Conservation (phyloP, 2,797 vertebrate genomes). For the Morelia viridis region DNA sequence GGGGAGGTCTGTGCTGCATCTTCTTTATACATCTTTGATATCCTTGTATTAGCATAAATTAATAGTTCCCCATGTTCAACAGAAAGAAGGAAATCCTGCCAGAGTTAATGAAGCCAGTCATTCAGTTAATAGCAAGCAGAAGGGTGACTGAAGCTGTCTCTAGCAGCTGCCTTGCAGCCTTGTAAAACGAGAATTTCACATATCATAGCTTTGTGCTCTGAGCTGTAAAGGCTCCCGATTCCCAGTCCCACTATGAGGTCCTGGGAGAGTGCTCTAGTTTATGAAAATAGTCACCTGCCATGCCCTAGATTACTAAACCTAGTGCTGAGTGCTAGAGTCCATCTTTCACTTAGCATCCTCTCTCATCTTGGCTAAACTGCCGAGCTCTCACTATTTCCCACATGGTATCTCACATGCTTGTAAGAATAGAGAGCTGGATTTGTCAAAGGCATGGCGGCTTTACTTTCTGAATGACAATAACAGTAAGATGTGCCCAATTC, state of each 20-base stretch:
- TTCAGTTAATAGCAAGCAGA: slow-evolving; percentile 46
- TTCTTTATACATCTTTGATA: rapidly evolving
- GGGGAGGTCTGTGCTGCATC: background rate
- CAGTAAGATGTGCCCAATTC: slow-evolving; percentile 39
- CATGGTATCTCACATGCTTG: slow-evolving; percentile 1
- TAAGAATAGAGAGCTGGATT: slow-evolving; percentile 4
- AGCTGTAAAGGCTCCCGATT: slow-evolving; percentile 50
- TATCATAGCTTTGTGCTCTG: slow-evolving; percentile 39
- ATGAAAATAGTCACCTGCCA: slow-evolving; percentile 13
- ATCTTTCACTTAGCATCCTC: background rate
- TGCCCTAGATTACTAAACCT: slow-evolving; percentile 21
- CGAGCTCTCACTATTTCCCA: background rate
- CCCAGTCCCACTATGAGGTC: slow-evolving; percentile 10
- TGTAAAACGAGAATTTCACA: slow-evolving; percentile 36
- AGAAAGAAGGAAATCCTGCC: background rate
- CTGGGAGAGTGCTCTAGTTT: background rate
- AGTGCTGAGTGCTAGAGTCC: rapidly evolving
- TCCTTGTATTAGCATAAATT: slow-evolving; percentile 37
- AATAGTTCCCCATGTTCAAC: slow-evolving; percentile 10
- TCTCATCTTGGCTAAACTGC: rapidly evolving
- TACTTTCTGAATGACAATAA: slow-evolving; percentile 38
- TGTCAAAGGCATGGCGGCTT: slow-evolving; percentile 34
- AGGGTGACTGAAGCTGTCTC: slow-evolving; percentile 40
- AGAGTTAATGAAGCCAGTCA: background rate
- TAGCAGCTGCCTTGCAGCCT: slow-evolving; percentile 46